Evolutionary conservation across 2,888 invertebrate genomes (phyloP), one percentile per base, ranked within the genome.

Genomic region (Slavum lentiscoides): DNA sequence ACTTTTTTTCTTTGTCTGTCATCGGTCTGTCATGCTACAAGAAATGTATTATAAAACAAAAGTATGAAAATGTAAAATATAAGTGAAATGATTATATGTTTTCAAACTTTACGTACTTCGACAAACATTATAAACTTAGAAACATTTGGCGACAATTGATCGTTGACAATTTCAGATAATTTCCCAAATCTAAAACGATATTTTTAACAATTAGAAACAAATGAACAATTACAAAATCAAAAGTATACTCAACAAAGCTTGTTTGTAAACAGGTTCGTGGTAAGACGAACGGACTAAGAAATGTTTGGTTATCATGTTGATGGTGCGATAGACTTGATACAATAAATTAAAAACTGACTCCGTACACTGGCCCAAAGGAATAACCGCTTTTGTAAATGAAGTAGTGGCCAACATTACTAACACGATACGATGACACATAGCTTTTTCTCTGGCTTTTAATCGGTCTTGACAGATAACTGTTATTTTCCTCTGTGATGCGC

Each of bases 231-330:
- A n/a, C 8, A 59, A 58, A 66, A 62, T 68, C 19, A 17, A 37
- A 30, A 58, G n/a, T 55, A 61, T 66, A 74, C 69, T 85, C 83
- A 83, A 89, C 89, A 88, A 88, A 21, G 89, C 88, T 62, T 87
- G 86, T 85, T 89, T 88, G 84, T 89, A 89, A 0, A 87, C 88
- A 64, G 87, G 86, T 85, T 88, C 88, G 15, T 86, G 85, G 82
- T 86, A 86, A 0, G 88, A 86, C 17, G 89, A 89, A 83, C 89
- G 88, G 13, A 85, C 84, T 23, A 87, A 85, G 83, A 91, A 91
- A 86, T 91, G 90, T 85, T 89, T 91, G 0, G 90, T 88, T 49
- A 91, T 85, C 75, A 88, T 87, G 77, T 88, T 89, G 8, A 91
- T 85, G 69, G 89, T 88, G 21, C 86, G 87, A 84, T 89, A 92